A percentile compares a stretch with the other conserved stretches of the same genome.
phyloP scores from a whole-genome alignment of 2,888 invertebrate species.

The Meganola albula region DNA sequence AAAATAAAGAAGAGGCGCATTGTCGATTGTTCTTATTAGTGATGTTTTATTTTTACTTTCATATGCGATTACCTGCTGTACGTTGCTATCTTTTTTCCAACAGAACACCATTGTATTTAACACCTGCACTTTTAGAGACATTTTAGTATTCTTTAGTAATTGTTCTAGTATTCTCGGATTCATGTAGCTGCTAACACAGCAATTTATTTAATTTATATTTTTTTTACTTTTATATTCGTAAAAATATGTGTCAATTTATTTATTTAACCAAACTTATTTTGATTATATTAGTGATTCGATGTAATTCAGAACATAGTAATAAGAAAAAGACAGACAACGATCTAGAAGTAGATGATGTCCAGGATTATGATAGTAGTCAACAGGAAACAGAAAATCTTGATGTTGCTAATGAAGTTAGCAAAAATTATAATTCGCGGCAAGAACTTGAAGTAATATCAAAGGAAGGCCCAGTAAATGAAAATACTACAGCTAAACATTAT shows the following conservation, averaged over 20 bases:
- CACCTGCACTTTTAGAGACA: conserved; percentile 14
- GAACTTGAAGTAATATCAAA: too few species aligned
- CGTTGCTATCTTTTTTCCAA: conserved; percentile 8
- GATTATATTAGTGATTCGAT: conserved; percentile 2
- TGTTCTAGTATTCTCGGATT: conserved; percentile 1
- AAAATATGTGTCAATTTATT: conserved; percentile 6
- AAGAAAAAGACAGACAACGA: too few species aligned
- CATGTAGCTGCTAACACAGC: neutral
- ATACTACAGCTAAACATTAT: neutral
- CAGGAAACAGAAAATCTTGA: conserved; percentile 3
- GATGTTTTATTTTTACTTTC: conserved; percentile 17
- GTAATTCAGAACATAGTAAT: conserved; percentile 1
- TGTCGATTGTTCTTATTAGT: too few species aligned
- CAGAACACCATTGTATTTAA: conserved; percentile 16
- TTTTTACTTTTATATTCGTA: too few species aligned
- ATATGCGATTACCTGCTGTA: conserved; percentile 11
- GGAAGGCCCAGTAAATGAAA: neutral
- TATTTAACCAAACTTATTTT: conserved; percentile 1
- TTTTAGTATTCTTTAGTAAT: conserved; percentile 5
- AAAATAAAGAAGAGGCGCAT: too few species aligned
- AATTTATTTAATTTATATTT: neutral
- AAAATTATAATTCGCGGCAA: neutral
- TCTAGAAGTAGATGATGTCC: neutral
- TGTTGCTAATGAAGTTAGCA: conserved; percentile 10
- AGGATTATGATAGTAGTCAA: neutral